Evolutionary conservation across 2,888 invertebrate species (phyloP), one percentile per base, ranked within the genome.

Genomic region (Chrysolina oricalcia): DNA sequence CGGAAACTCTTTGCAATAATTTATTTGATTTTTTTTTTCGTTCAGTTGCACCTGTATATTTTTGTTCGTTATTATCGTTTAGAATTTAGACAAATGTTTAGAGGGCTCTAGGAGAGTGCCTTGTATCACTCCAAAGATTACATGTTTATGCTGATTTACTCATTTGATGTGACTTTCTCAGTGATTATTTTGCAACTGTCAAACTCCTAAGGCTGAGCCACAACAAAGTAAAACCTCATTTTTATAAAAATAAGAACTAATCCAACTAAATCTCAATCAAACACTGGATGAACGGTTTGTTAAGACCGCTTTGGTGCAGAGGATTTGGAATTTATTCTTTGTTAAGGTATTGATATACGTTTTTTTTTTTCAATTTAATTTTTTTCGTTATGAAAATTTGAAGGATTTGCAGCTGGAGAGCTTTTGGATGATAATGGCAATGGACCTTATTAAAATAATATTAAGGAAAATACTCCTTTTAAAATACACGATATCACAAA

Each of bases 111-210:
- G 17, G 17, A 11, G 15, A 23, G 50, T 46, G 48, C 59, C 73
- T 65, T 59, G 69, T 73, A 43, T 48, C 48, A 70, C 69, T 74
- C 73, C 73, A 74, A 74, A 74, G 74, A 74, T 73, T 73, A 66
- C 50, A 66, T 66, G 62, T 73, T 27, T 35, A 50, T 66, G 53
- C 65, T 59, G 23, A 53, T 53, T 21, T 21, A 53, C 23, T 53
- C 21, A 11, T 53, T 53, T 19, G 11, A 21, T 53, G 13, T 53
- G 21, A 21, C 21, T 11, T 21, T 17, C 10, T 11, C 11, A 10
- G 10, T 53, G 21, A 53, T 59, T 27, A 13, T n/a, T 59, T 59
- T 59, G 27, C 35, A 27, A 9, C 27, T 59, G 9, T 6, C 13
- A 27, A 27, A n/a, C 59, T 17, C 59, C 27, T 59, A 4, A 27